Conservation (phyloP, 2,888 invertebrate genomes). For the Panopea generosa region DNA sequence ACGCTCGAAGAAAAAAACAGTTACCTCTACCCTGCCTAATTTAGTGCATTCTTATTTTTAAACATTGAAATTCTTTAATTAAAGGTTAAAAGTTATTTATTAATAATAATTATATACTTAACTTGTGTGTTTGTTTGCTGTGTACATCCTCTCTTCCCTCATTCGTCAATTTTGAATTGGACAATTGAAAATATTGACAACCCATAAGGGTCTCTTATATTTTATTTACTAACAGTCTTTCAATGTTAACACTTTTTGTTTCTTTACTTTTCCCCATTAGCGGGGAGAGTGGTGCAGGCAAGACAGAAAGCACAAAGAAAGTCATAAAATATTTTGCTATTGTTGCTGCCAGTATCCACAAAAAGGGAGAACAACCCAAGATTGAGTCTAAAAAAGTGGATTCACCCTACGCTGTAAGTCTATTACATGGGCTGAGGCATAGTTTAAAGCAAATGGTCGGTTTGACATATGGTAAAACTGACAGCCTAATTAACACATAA, state of each 20-base stretch:
- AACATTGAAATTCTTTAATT: no score
- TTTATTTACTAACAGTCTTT: slow-evolving; percentile 7
- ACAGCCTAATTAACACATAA: no score
- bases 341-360: slow-evolving; percentile 88
- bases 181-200: background rate
- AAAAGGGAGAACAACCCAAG: slow-evolving; percentile 52
- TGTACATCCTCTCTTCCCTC: slow-evolving; percentile 25
- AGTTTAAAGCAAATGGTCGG: no score
- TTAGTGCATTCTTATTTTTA: no score
- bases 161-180: background rate
- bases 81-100: no score
- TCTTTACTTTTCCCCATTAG: slow-evolving; percentile 47
- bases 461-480: no score
- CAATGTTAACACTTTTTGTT: no score
- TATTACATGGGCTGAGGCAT: no score
- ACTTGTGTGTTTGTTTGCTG: no score
- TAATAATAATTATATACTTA: no score
- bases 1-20: no score
- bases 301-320: slow-evolving; percentile 99
- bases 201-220: background rate
- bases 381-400: slow-evolving; percentile 53
- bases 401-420: slow-evolving; percentile 67
- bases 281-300: slow-evolving; percentile 95
- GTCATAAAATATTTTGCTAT: slow-evolving; percentile 98
- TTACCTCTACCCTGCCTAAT: no score